A percentile compares a stretch with the other conserved stretches of the same genome.
phyloP scores from a whole-genome alignment of 2,113 vertebrate genomes.

The Addax nasomaculatus region DNA sequence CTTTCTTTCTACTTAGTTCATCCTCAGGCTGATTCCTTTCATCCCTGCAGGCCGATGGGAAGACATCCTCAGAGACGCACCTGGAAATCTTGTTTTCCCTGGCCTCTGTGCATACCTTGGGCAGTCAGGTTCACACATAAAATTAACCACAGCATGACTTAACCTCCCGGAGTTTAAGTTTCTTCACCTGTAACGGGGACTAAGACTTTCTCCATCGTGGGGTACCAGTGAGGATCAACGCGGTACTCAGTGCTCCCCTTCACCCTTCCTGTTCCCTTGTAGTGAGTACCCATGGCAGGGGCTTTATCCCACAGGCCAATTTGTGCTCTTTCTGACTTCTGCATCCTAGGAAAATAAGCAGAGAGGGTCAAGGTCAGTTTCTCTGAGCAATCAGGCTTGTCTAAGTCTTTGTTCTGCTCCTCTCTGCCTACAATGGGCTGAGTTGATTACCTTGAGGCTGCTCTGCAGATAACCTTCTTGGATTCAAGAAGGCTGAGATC shows the following conservation, averaged over 20 bases:
- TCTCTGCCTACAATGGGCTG: background rate
- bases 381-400: background rate
- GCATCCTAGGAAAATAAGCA: background rate
- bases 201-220: background rate
- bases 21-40: background rate
- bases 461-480: background rate
- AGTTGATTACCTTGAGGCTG: background rate
- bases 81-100: background rate
- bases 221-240: background rate
- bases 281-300: accelerated
- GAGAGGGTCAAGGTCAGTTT: background rate
- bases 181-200: background rate
- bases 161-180: background rate
- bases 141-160: background rate
- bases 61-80: background rate
- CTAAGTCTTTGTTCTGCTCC: background rate
- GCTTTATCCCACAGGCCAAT: background rate
- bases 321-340: background rate
- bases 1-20: background rate
- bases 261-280: background rate
- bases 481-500: background rate
- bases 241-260: background rate
- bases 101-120: background rate
- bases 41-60: background rate
- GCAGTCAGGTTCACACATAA: background rate